Conservation (phyloP, 2,113 vertebrate genomes). For the Pteruthius melanotis region DNA sequence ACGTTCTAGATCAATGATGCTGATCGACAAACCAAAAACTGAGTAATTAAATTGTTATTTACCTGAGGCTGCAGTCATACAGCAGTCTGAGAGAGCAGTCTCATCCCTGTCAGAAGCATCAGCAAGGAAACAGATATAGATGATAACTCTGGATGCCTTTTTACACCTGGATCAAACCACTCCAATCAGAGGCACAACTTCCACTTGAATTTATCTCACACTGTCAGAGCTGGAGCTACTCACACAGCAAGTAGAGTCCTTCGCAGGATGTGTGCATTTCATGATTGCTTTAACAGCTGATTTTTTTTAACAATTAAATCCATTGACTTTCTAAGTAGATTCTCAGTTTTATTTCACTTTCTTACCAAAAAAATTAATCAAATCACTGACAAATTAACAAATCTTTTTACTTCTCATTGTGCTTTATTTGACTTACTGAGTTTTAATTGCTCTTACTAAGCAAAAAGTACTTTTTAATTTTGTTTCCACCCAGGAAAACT, state of each 20-base stretch:
- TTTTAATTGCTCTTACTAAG: background rate
- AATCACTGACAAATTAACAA: background rate
- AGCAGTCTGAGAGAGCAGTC: background rate
- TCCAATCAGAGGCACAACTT: background rate
- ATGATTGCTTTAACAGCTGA: background rate
- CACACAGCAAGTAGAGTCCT: background rate
- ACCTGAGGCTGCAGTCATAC: background rate
- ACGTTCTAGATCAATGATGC: background rate
- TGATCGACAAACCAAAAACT: background rate
- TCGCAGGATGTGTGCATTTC: background rate
- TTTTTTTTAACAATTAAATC: background rate
- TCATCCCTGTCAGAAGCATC: slow-evolving; percentile 13
- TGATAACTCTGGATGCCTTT: background rate
- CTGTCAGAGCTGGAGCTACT: background rate
- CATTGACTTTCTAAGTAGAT: background rate
- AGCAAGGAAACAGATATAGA: slow-evolving; percentile 3
- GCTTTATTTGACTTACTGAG: background rate
- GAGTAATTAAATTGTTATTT: slow-evolving; percentile 21
- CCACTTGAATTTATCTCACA: background rate
- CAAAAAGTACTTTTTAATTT: background rate
- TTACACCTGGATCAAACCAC: background rate
- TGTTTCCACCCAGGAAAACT: background rate
- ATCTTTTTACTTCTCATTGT: background rate
- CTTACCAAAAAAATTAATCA: background rate
- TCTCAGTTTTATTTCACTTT: background rate